Conservation (phyloP, 2,113 vertebrate species). For the Platichthys flesus region DNA sequence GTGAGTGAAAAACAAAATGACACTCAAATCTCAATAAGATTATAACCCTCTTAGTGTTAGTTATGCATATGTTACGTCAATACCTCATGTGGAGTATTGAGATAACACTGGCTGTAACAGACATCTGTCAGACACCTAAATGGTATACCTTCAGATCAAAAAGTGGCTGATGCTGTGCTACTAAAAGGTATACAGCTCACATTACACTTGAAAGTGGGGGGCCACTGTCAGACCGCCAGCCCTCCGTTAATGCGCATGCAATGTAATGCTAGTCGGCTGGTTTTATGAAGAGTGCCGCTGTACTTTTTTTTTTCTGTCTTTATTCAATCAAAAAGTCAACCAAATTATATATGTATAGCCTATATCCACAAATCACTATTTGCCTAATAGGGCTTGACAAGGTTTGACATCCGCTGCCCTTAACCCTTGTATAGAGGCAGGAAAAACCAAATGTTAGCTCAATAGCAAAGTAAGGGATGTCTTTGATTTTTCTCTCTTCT, state of each 20-base stretch:
- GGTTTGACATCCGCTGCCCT: no score
- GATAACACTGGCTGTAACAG: background rate
- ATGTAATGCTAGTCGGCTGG: background rate
- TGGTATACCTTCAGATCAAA: background rate
- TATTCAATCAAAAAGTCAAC: no score
- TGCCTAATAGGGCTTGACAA: no score
- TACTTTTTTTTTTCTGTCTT: background rate
- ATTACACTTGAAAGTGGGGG: background rate
- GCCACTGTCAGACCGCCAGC: background rate
- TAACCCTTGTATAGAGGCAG: no score
- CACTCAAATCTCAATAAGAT: background rate
- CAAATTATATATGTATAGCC: no score
- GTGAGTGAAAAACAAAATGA: slow-evolving; percentile 11
- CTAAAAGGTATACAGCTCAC: background rate
- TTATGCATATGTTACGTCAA: background rate
- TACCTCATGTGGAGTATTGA: background rate
- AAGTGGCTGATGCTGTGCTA: background rate
- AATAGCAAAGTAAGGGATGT: background rate
- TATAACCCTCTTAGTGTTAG: background rate
- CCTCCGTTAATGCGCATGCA: background rate
- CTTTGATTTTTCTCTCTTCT: background rate
- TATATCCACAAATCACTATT: no score
- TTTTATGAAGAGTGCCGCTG: background rate
- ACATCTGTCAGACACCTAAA: background rate
- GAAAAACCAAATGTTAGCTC: background rate